Base-by-base conservation (phyloP, 2,113 vertebrate genomes). In the Gallinago paraguaiae region DNA sequence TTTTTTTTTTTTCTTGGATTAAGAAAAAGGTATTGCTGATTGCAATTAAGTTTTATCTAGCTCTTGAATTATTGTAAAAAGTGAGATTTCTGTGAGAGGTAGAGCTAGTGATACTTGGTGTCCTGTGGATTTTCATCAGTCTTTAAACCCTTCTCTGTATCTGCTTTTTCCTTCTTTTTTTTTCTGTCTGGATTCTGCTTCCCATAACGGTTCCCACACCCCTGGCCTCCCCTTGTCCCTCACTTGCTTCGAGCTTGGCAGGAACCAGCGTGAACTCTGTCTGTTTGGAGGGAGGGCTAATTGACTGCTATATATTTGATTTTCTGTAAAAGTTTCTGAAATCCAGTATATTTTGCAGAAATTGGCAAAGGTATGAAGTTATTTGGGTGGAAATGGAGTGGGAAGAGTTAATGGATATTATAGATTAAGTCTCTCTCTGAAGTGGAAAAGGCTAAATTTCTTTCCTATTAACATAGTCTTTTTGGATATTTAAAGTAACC, bases 11-110 rank as follows among this genome's bases (percentile, higher is more conserved):
- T 39, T 39, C 41, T 60, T 37, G 24, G 7, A 11, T 35, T 28
- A 27, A 6, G 19, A 16, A 3, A n/a, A 39, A 43, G 18, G 1
- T 20, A 0, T 14, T 80, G 28, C 33, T 46, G 7, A 1, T 65
- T 43, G 28, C 13, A 6, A 0, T 17, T 13, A 24, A 13, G 9
- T 24, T 33, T 13, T 43, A 2, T 61, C 14, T 50, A 43, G n/a
- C 31, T 64, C 17, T 59, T 70, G 37, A 74, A 13, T 65, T 50
- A 15, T 1, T 35, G 7, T 37, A 9, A 35, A 39, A 67, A 39
- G 30, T 6, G 7, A 48, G 20, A 13, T 76, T 63, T 63, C 25
- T n/a, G 30, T 3, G 2, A 17, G 48, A 35, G 39, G 64, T 12
- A 27, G 39, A 46, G 13, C 37, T 51, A 9, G 24, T 17, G 53